Conservation (phyloP, 2,113 vertebrate species). For the Centropus unirufus region DNA sequence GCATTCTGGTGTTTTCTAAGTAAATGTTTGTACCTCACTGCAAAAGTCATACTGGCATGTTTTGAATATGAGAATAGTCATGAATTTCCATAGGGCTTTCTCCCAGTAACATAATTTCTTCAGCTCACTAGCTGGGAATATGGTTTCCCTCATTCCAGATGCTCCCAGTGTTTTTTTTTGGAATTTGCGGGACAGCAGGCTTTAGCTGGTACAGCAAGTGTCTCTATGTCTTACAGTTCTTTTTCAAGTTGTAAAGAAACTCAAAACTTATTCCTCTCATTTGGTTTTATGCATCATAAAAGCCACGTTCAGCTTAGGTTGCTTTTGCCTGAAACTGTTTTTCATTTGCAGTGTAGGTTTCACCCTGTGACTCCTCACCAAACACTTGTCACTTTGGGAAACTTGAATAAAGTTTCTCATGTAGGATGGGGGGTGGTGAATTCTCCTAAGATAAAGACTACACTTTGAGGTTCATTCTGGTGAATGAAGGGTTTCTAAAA, state of each 20-base stretch:
- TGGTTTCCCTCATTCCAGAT: background rate
- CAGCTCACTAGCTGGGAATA: background rate
- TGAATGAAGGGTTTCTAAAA: background rate
- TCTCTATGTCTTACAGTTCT: background rate
- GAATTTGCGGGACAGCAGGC: background rate
- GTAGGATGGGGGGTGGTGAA: background rate
- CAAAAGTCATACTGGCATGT: background rate
- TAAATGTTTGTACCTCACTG: background rate
- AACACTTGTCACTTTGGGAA: background rate
- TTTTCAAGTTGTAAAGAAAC: background rate
- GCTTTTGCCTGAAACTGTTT: background rate
- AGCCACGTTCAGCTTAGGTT: background rate
- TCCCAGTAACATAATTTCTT: background rate
- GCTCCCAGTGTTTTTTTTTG: background rate
- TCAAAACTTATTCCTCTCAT: background rate
- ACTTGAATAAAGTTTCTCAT: background rate
- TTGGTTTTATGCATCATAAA: background rate
- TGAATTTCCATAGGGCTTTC: background rate
- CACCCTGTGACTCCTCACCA: background rate
- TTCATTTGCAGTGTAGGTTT: background rate
- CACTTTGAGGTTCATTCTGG: background rate
- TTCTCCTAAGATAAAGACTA: background rate
- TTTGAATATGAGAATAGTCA: background rate
- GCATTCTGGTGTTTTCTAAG: background rate
- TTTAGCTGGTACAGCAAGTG: background rate